Base-by-base conservation (phyloP, 2,797 vertebrate species). In the Notoglanidium macrostoma region DNA sequence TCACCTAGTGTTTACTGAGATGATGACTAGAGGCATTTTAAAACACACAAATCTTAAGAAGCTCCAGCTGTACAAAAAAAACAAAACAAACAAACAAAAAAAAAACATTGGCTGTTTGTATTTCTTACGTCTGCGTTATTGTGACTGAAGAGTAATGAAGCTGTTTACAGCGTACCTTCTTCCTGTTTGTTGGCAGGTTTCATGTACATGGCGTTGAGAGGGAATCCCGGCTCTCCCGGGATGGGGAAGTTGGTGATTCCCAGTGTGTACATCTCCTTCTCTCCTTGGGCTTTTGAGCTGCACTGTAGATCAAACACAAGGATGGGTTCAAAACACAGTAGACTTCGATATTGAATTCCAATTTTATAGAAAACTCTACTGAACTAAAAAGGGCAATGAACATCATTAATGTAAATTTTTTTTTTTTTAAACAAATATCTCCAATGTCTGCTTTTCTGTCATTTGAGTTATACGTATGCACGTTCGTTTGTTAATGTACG, bases 161-260 rank as follows among this genome's bases (percentile, higher is more conserved):
- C 1, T 23, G 35, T 55, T 15, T 12, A 10, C 1, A 49, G 61
- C 92, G 92, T 92, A 99, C 98, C 98, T 59, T 99, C 98, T 91
- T 99, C 98, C 92, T 98, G 97, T 92, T 97, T 99, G 95, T 95
- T 98, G 84, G 93, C 90, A 82, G 98, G 98, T 89, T 98, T 99
- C 86, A 87, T 93, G 0, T 99, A 99, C 96, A 99, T 99, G 46
- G 98, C 98, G 0, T 99, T 99, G 2, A 99, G 97, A 0, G 98
- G 98, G 85, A 99, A 99, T 54, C 98, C 98, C 1, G 98, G 97
- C 88, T 99, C 98, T 93, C 98, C 97, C 0, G 98, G 98, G 89
- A 99, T 98, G 19, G 98, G 98, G 68, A 99, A 98, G 92, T 96
- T 98, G 11, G 98, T 99, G 92, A 99, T 99, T 84, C 98, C 98